These are phyloP conservation scores for Phyllotreta striolata DNA, from an alignment of 2,888 invertebrate species.

Conservation along the genomic window DNA sequence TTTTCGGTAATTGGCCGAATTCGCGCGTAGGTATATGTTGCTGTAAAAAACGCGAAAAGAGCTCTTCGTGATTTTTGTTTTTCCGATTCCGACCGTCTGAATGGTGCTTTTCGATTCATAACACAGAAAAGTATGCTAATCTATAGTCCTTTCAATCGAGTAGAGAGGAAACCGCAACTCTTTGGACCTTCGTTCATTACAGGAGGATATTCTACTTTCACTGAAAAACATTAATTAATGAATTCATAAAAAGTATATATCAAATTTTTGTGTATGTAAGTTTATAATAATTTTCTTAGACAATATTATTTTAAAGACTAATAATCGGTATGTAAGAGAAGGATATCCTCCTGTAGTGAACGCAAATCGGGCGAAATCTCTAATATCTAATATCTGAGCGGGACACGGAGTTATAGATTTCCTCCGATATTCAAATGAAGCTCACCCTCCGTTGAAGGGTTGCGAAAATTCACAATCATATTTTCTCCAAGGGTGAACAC, in stretches of 20 bases:
- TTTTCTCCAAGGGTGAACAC: conserved; percentile 59
- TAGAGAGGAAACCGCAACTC: conserved; percentile 33
- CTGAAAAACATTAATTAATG: too few relatives aligned
- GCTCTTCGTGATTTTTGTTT: too few relatives aligned
- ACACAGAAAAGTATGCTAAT: conserved; percentile 42
- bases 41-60: too few relatives aligned
- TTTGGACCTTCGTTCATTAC: conserved; percentile 23
- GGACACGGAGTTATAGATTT: conserved; percentile 53
- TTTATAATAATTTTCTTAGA: too few relatives aligned
- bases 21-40: neutral
- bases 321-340: neutral
- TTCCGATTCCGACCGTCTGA: neutral
- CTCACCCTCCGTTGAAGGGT: conserved; percentile 56
- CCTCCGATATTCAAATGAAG: conserved; percentile 57
- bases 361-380: conserved; percentile 37
- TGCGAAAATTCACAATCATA: conserved; percentile 58
- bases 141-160: conserved; percentile 39
- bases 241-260: too few relatives aligned
- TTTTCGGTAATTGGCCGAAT: neutral
- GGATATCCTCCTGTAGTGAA: conserved; percentile 27
- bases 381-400: conserved; percentile 54
- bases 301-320: too few relatives aligned
- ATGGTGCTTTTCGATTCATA: conserved; percentile 35
- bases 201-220: conserved; percentile 27
- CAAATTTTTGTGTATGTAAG: too few relatives aligned